phyloP scores from a whole-genome alignment of 2,888 invertebrate genomes.

The Leptodirus hochenwartii region DNA sequence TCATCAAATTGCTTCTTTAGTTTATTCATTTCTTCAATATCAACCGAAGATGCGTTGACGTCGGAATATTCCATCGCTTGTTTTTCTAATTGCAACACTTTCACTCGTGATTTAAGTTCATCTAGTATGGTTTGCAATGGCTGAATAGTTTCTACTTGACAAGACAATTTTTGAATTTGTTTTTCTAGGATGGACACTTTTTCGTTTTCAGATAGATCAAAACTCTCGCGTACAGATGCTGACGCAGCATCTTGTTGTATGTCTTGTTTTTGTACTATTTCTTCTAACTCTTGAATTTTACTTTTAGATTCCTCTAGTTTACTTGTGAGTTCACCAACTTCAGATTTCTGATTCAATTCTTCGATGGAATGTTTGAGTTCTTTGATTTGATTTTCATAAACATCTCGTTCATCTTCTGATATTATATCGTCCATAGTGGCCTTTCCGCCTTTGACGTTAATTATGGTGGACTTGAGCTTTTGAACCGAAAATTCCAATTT shows the following conservation, averaged over 20 bases:
- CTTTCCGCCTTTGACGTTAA: conserved; percentile 1
- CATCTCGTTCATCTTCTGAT: conserved; percentile 3
- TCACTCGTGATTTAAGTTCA: too few relatives aligned
- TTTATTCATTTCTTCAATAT: conserved; percentile 24
- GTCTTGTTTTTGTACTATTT: conserved; percentile 27
- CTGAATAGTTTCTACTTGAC: too few relatives aligned
- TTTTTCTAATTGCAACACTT: too few relatives aligned
- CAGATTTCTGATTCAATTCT: conserved; percentile 7
- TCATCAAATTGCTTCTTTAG: conserved; percentile 55
- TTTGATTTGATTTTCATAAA: background rate
- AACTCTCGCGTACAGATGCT: too few relatives aligned
- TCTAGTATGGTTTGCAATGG: too few relatives aligned
- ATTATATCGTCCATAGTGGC: background rate
- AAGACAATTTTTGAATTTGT: too few relatives aligned
- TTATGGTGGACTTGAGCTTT: conserved; percentile 17
- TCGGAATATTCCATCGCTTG: too few relatives aligned
- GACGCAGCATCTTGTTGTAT: too few relatives aligned
- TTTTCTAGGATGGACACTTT: too few relatives aligned
- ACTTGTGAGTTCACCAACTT: conserved; percentile 12
- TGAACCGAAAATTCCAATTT: conserved; percentile 13
- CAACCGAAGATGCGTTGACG: background rate
- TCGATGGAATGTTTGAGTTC: conserved; percentile 3
- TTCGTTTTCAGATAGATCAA: too few relatives aligned
- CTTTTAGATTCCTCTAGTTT: conserved; percentile 12
- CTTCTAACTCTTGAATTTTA: conserved; percentile 15